Percentiles rank a stretch among this genome's conserved stretches.
Evolutionary conservation across 2,888 invertebrate genomes (phyloP).

Genomic region (Drosophila picticornis): DNA sequence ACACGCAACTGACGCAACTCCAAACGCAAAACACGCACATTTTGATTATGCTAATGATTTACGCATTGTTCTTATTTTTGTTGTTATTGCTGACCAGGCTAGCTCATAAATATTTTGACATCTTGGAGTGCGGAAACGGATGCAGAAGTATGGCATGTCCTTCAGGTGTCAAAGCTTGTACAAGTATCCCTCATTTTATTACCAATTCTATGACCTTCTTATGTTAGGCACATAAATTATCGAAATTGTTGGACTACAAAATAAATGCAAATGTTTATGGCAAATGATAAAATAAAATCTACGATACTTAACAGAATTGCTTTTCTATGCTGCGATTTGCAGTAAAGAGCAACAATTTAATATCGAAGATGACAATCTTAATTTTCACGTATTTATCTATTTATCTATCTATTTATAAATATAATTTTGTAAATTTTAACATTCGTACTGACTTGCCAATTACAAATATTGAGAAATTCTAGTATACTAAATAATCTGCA

Average conservation of each 20-base stretch:
- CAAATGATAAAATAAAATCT: conserved; percentile 12
- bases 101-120: conserved; percentile 63
- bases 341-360: not conserved
- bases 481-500: not conserved
- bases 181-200: conserved; percentile 38
- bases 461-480: not conserved
- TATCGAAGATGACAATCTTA: conserved; percentile 3
- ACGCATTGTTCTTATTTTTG: conserved; percentile 5
- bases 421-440: not conserved
- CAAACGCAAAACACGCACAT: conserved; percentile 66
- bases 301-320: conserved; percentile 2
- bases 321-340: not conserved
- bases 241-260: not conserved
- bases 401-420: not conserved
- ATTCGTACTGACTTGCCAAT: not conserved
- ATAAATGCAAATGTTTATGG: conserved; percentile 1
- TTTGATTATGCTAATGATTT: conserved; percentile 76
- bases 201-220: conserved; percentile 22
- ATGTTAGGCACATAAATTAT: not conserved
- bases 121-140: conserved; percentile 47
- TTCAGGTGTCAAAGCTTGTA: conserved; percentile 24
- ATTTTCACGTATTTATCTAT: not conserved
- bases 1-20: conserved; percentile 58
- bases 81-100: conserved; percentile 28
- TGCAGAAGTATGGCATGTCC: conserved; percentile 40